Evolutionary conservation across 2,888 invertebrate genomes (phyloP).

Genomic region (Dasypogon diadema): DNA sequence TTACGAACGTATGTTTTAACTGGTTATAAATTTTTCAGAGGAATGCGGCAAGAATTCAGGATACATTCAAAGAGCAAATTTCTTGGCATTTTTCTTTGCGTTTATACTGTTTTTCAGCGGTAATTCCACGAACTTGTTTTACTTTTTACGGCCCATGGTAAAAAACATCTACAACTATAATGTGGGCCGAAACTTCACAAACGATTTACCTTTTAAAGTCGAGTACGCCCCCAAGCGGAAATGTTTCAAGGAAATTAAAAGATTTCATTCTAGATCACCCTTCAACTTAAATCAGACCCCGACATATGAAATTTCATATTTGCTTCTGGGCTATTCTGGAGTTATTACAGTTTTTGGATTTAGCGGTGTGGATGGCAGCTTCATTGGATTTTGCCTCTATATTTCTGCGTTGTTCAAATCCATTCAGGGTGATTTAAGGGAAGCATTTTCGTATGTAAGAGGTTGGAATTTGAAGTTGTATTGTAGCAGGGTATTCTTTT

Average conservation of each 20-base stretch:
- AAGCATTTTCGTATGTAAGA: background rate
- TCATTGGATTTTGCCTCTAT: constrained; percentile 52
- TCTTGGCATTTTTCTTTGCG: constrained; percentile 12
- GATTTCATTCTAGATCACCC: constrained; percentile 31
- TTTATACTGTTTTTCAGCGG: constrained; percentile 32
- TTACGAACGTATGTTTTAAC: no score
- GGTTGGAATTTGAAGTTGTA: background rate
- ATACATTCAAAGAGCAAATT: constrained; percentile 15
- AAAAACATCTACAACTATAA: constrained; percentile 13
- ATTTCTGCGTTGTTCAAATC: constrained; percentile 43
- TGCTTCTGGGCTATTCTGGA: constrained; percentile 45
- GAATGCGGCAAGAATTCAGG: background rate
- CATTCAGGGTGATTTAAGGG: constrained; percentile 3
- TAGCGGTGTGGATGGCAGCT: constrained; percentile 52
- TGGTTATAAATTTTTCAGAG: constrained; percentile 37
- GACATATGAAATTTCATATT: constrained; percentile 40
- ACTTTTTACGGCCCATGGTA: constrained; percentile 44
- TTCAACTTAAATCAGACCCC: constrained; percentile 21
- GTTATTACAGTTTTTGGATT: constrained; percentile 52
- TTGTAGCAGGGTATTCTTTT: background rate
- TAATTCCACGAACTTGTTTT: constrained; percentile 44
- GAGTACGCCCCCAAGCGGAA: constrained; percentile 11
- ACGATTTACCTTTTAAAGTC: constrained; percentile 49
- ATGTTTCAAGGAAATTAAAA: background rate
- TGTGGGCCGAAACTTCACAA: constrained; percentile 7